Percentiles rank a stretch among this genome's conserved stretches.
These are phyloP conservation scores for Zalophus californianus DNA, from an alignment of 2,797 vertebrate species.

Conservation along the genomic window DNA sequence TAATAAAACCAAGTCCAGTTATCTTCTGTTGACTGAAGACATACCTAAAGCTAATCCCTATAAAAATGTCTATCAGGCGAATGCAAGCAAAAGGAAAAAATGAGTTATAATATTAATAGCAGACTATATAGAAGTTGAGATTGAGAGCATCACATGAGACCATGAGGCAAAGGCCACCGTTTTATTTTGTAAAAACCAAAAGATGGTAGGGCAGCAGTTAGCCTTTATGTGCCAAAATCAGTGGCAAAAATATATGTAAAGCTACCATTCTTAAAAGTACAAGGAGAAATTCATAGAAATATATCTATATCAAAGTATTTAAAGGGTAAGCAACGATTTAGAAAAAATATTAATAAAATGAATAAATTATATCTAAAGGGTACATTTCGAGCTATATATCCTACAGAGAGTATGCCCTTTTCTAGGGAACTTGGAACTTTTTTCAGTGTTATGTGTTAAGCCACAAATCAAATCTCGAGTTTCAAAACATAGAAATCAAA, in stretches of 20 bases:
- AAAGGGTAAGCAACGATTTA: neutral
- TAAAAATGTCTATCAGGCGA: neutral
- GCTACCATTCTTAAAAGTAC: neutral
- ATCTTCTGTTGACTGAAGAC: conserved; percentile 11
- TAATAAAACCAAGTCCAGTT: conserved; percentile 38
- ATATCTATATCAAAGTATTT: conserved; percentile 13
- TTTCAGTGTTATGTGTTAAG: conserved; percentile 41
- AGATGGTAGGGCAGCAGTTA: neutral
- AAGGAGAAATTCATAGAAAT: neutral
- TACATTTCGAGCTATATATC: conserved; percentile 2
- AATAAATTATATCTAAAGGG: conserved; percentile 43
- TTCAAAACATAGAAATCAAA: conserved; percentile 72
- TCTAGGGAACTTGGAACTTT: neutral
- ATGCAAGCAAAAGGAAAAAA: neutral
- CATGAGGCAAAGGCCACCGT: neutral
- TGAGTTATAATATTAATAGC: neutral
- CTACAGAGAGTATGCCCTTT: neutral
- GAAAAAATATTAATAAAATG: conserved; percentile 50
- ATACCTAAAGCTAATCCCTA: neutral
- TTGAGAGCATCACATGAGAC: neutral
- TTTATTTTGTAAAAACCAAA: neutral
- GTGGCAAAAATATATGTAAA: neutral
- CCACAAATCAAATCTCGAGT: conserved; percentile 63
- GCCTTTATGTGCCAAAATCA: neutral
- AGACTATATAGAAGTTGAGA: neutral